A percentile compares a stretch with the other conserved stretches of the same genome.
These are phyloP conservation scores for Enteromius mattozi DNA, from an alignment of 2,797 vertebrate genomes.

Conservation along the genomic window DNA sequence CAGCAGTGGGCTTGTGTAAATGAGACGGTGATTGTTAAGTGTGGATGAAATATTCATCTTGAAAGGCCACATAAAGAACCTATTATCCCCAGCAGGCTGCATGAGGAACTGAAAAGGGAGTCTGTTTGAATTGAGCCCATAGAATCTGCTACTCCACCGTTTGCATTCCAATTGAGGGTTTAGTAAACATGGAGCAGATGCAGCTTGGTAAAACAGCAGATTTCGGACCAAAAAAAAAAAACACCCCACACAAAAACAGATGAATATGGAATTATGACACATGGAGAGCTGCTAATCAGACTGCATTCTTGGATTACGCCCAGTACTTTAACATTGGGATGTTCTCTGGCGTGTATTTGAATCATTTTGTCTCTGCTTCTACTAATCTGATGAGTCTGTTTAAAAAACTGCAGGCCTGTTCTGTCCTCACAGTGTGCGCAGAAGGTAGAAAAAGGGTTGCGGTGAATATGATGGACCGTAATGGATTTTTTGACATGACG, in stretches of 20 bases:
- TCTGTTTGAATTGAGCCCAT: constrained; percentile 60
- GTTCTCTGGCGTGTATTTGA: constrained; percentile 20
- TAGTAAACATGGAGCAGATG: constrained; percentile 61
- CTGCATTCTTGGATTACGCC: constrained; percentile 41
- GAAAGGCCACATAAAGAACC: constrained; percentile 51
- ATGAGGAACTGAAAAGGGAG: constrained; percentile 55
- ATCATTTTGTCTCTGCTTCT: constrained; percentile 12
- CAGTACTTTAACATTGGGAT: constrained; percentile 39
- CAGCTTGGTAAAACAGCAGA: constrained; percentile 56
- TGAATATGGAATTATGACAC: constrained; percentile 51
- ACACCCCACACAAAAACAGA: constrained; percentile 39
- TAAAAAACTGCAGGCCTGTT: constrained; percentile 40
- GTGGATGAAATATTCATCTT: constrained; percentile 54
- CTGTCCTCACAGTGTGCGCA: constrained; percentile 12
- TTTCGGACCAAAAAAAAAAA: constrained; percentile 41
- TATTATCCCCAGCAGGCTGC: constrained; percentile 46
- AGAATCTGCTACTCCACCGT: constrained; percentile 55
- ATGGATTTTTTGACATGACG: constrained; percentile 48
- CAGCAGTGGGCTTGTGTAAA: constrained; percentile 42
- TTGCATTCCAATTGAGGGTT: constrained; percentile 63
- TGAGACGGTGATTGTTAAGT: constrained; percentile 43
- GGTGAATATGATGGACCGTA: constrained; percentile 4
- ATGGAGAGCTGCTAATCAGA: constrained; percentile 48
- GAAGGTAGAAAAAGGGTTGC: constrained; percentile 25
- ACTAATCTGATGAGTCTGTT: constrained; percentile 13